Base-by-base conservation (phyloP, 2,888 invertebrate genomes). In the Cantharis rustica region DNA sequence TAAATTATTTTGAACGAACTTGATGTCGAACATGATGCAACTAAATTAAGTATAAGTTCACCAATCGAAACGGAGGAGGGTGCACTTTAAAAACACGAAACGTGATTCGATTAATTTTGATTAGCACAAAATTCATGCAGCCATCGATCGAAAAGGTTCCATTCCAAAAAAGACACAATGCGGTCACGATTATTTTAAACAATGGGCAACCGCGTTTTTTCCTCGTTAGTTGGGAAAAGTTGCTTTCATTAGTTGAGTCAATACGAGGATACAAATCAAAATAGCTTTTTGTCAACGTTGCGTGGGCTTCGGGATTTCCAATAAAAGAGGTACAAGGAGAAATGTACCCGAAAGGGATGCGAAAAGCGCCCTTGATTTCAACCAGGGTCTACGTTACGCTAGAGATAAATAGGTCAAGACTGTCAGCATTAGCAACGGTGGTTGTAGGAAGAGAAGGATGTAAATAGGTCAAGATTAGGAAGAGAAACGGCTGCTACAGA, bases 401-500 rank as follows among this genome's bases (percentile, higher is more conserved):
- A 63, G 71, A 31, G 63, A 72, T 76, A 76, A 72, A 76, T 76
- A 26, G 75, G 75, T 76, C 75, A 76, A 76, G 75, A 76, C 72
- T 72, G 69, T 66, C 61, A 76, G 69, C 23, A 64, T 31, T 10
- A 16, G 23, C 23, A 62, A 17, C 62, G 31, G 61, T 20, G 61
- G 61, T 20, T 10, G 70, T 61, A 70, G 23, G 61, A 61, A 17
- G 16, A 26, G 63, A 72, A 26, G 27, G 72, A 66, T 66, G 63
- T 66, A 66, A 66, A 66, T 66, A 66, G 64, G 64, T 66, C 64
- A 66, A 66, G 64, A 66, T 66, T 66, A 66, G 47, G 64, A 66
- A 64, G 71, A 72, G 31, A 66, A 47, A 47, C 47, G 47, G 47
- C n/a, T 47, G 47, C 66, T 31, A 66, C 66, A 72, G 23, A 66